phyloP scores from a whole-genome alignment of 2,888 invertebrate species.

The Dynastes grantii region DNA sequence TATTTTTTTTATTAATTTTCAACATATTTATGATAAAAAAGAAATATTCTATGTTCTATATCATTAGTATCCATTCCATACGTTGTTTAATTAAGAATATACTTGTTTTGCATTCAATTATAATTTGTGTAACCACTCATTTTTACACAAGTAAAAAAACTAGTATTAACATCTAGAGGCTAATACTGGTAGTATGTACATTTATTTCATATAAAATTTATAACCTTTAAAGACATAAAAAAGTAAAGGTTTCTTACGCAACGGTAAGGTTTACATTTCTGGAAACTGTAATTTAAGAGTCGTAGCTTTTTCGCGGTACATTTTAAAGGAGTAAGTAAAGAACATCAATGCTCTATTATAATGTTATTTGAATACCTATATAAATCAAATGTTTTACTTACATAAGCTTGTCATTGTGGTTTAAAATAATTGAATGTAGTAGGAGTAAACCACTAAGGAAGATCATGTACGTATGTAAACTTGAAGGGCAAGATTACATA shows the following conservation, averaged over 20 bases:
- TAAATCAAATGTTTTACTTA: too few species aligned
- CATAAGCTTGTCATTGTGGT: too few species aligned
- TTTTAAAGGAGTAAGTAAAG: too few species aligned
- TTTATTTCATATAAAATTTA: conserved; percentile 38
- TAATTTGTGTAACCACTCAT: conserved; percentile 27
- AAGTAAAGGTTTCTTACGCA: conserved; percentile 19
- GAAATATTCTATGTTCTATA: conserved; percentile 37
- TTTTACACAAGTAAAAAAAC: conserved; percentile 42
- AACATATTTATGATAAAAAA: conserved; percentile 45
- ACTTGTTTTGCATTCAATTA: conserved; percentile 33
- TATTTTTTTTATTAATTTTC: conserved; percentile 38
- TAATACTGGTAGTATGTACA: conserved; percentile 49
- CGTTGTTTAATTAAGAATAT: conserved; percentile 22
- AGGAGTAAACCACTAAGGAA: background rate
- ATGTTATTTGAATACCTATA: too few species aligned
- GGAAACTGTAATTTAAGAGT: background rate
- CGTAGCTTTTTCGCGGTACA: too few species aligned
- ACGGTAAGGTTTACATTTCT: conserved; percentile 27
- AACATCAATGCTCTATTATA: too few species aligned
- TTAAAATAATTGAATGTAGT: too few species aligned
- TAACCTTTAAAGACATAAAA: conserved; percentile 30
- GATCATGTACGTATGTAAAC: too few species aligned
- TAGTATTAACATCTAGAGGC: conserved; percentile 47
- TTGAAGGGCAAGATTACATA: too few species aligned
- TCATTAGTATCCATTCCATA: conserved; percentile 41